A percentile compares a stretch with the other conserved stretches of the same genome.
Conservation (phyloP, 2,888 invertebrate species). For the Stenolophus ochropezus region DNA sequence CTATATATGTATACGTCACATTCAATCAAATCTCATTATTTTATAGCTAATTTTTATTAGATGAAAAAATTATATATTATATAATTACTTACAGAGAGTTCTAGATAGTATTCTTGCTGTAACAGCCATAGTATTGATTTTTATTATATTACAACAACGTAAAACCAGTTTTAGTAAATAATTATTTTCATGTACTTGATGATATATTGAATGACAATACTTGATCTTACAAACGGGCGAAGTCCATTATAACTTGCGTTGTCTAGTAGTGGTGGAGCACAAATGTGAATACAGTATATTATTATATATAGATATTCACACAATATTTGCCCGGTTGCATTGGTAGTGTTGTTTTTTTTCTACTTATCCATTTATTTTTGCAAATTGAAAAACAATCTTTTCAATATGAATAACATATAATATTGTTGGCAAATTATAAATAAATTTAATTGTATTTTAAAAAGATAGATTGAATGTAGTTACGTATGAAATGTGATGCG, state of each 20-base stretch:
- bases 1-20: too few relatives aligned
- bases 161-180: slow-evolving; percentile 21
- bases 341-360: too few relatives aligned
- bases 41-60: slow-evolving; percentile 12
- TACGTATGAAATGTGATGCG: neutral
- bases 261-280: neutral
- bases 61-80: slow-evolving; percentile 64
- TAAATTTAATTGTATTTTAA: neutral
- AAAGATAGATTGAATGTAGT: neutral
- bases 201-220: slow-evolving; percentile 52
- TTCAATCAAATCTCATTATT: neutral
- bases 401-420: neutral
- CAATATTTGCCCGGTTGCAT: slow-evolving; percentile 11
- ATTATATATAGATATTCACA: slow-evolving; percentile 39
- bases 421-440: neutral
- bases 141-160: neutral
- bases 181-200: slow-evolving; percentile 40
- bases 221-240: slow-evolving; percentile 56
- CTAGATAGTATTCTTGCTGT: slow-evolving; percentile 70
- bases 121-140: slow-evolving; percentile 68
- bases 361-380: neutral
- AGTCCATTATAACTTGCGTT: slow-evolving; percentile 47
- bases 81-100: slow-evolving; percentile 70
- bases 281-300: slow-evolving; percentile 36
- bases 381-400: neutral